These are phyloP conservation scores for Cuculus canorus DNA, from an alignment of 2,797 vertebrate species.

Conservation along the genomic window DNA sequence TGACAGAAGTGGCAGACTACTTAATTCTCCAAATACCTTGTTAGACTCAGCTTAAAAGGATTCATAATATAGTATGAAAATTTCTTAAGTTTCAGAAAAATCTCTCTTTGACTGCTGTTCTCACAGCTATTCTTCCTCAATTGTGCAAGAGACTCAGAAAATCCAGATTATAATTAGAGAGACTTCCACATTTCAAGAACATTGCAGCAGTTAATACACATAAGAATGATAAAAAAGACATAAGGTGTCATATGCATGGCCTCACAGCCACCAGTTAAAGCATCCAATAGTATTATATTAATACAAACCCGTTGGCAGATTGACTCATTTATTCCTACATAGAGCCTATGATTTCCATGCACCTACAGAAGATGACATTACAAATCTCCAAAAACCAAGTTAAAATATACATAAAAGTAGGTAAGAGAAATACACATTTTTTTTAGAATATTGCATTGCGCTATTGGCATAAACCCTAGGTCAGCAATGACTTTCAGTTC, in stretches of 20 bases:
- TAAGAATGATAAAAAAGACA: background rate
- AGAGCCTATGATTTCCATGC: background rate
- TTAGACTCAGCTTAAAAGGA: background rate
- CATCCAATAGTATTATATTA: background rate
- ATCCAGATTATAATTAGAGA: background rate
- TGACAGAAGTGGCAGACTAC: background rate
- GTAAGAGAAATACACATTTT: background rate
- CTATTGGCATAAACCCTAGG: background rate
- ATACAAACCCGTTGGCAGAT: background rate
- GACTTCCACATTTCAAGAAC: background rate
- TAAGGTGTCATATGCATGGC: background rate
- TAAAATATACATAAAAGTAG: background rate
- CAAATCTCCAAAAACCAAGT: background rate
- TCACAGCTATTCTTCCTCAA: background rate
- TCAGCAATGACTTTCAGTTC: background rate
- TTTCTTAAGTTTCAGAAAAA: background rate
- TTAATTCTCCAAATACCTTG: background rate
- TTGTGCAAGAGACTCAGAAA: background rate
- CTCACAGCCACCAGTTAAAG: background rate
- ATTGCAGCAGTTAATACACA: background rate
- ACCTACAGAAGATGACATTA: background rate
- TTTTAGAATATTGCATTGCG: background rate
- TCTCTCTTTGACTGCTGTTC: background rate
- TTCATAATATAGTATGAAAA: background rate
- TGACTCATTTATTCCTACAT: background rate